Evolutionary conservation across 2,888 invertebrate genomes (phyloP).

Genomic region (Melinaea menophilus): DNA sequence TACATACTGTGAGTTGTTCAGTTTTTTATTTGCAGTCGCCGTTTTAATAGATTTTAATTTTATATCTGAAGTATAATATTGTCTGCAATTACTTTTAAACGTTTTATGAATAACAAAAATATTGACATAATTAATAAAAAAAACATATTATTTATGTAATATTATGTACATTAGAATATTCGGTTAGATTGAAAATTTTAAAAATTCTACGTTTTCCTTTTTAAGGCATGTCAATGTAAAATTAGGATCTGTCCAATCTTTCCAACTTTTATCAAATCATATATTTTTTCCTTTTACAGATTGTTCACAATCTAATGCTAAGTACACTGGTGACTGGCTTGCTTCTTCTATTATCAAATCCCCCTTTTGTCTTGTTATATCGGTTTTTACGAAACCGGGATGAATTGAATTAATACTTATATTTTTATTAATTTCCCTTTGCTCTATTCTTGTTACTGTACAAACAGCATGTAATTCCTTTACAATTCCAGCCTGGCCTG

Average conservation of each 20-base stretch:
- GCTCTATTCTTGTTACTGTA: slow-evolving; percentile 36
- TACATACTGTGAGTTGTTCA: too few species aligned
- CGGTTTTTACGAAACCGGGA: slow-evolving; percentile 38
- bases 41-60: too few species aligned
- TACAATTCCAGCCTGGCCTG: slow-evolving; percentile 79
- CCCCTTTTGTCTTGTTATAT: slow-evolving; percentile 34
- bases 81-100: too few species aligned
- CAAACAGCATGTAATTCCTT: slow-evolving; percentile 69
- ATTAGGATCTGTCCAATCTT: slow-evolving; percentile 33
- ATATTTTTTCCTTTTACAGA: slow-evolving; percentile 38
- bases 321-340: slow-evolving; percentile 31
- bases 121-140: too few species aligned
- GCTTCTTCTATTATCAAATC: slow-evolving; percentile 32
- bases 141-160: too few species aligned
- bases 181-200: too few species aligned
- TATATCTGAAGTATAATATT: too few species aligned
- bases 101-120: too few species aligned
- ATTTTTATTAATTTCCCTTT: slow-evolving; percentile 30
- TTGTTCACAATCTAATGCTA: slow-evolving; percentile 39
- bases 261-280: slow-evolving; percentile 38
- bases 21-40: too few species aligned
- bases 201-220: too few species aligned
- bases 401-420: slow-evolving; percentile 39
- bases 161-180: too few species aligned
- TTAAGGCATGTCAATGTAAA: slow-evolving; percentile 12